These are phyloP conservation scores for Gila robusta DNA, from an alignment of 2,797 vertebrate species.

Conservation along the genomic window DNA sequence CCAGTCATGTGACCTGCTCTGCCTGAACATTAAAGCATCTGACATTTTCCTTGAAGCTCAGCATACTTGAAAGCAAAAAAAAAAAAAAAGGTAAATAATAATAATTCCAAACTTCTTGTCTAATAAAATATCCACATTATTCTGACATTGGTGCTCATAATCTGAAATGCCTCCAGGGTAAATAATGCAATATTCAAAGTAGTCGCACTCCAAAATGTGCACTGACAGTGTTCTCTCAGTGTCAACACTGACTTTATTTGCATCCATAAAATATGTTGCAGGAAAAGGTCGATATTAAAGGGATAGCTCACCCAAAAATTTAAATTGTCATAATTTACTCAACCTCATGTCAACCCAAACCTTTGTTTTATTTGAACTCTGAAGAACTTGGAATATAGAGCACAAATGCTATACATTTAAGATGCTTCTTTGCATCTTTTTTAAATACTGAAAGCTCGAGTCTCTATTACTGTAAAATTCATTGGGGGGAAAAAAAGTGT, in stretches of 20 bases:
- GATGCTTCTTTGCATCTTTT: not conserved
- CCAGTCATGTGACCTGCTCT: constrained; percentile 35
- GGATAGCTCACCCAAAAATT: not conserved
- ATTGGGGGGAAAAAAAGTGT: too few species aligned
- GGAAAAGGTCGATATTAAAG: not conserved
- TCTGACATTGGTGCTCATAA: constrained; percentile 31
- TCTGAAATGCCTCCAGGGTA: constrained; percentile 50
- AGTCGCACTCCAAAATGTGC: constrained; percentile 56
- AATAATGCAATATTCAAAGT: constrained; percentile 67
- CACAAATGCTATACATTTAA: not conserved
- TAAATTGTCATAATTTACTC: not conserved
- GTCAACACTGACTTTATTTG: constrained; percentile 63
- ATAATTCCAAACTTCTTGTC: not conserved
- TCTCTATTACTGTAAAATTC: not conserved
- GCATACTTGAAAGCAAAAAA: not conserved
- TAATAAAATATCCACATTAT: constrained; percentile 7
- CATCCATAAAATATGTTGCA: constrained; percentile 11
- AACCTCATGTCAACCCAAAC: not conserved
- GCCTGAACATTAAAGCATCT: not conserved
- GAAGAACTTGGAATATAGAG: not conserved
- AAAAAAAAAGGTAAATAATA: not conserved
- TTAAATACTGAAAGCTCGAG: not conserved
- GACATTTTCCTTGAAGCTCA: not conserved
- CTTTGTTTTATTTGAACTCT: not conserved
- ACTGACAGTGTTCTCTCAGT: constrained; percentile 58